These are phyloP conservation scores for Cryptoleucopteryx plumbea DNA, from an alignment of 2,113 vertebrate genomes.

Conservation along the genomic window DNA sequence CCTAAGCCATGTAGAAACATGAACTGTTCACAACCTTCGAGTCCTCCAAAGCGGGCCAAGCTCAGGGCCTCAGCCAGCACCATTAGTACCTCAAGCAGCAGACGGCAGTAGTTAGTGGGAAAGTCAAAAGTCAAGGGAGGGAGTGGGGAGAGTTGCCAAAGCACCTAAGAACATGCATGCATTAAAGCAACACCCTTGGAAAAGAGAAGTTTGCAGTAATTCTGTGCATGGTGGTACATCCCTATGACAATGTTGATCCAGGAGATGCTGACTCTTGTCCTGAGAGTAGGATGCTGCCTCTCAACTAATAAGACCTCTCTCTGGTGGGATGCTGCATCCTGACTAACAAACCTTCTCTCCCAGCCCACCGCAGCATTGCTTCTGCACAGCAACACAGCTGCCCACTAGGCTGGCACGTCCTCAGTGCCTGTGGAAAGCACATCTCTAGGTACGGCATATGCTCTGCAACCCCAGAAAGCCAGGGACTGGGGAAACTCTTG, in stretches of 20 bases:
- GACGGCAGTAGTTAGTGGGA: not conserved
- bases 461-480: not conserved
- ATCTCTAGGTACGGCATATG: not conserved
- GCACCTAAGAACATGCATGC: not conserved
- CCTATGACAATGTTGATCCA: not conserved
- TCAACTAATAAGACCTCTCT: not conserved
- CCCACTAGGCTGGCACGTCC: fast-evolving
- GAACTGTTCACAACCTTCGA: not conserved
- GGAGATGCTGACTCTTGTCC: not conserved
- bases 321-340: not conserved
- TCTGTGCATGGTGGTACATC: fast-evolving
- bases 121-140: not conserved
- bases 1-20: not conserved
- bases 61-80: not conserved
- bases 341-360: not conserved
- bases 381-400: not conserved
- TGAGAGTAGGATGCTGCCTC: not conserved
- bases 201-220: not conserved
- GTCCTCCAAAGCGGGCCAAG: not conserved
- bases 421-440: fast-evolving
- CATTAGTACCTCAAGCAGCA: not conserved
- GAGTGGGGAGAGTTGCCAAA: not conserved
- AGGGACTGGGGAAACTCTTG: not conserved
- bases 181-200: not conserved
- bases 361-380: not conserved